Base-by-base conservation (phyloP, 2,113 vertebrate genomes). In the Bos taurus region DNA sequence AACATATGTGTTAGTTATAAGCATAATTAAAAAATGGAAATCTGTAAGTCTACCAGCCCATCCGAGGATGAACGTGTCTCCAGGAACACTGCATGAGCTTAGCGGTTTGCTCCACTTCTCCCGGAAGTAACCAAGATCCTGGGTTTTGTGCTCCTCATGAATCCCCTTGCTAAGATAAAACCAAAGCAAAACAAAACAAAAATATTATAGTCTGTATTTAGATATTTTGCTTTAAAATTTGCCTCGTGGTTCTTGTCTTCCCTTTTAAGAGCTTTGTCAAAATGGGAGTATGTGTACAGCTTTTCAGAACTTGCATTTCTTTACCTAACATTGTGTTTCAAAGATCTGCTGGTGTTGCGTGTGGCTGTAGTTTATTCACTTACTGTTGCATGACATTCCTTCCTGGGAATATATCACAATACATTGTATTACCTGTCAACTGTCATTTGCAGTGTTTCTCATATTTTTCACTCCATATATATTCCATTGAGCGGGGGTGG, bases 121-220 rank as follows among this genome's bases (percentile, higher is more conserved):
- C 52, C 5, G 3, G 16, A 90, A 52, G 23, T n/a, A 52, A 15
- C n/a, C n/a, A 26, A 14, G 43, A 52, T 36, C 57, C 25, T 90
- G 59, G 30, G 10, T 54, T 84, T 57, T 84, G 48, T 56, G 23
- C 71, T 30, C 36, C 59, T 87, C 28, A 80, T 30, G 56, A 77
- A 82, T 36, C 33, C 15, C n/a, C 57, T 86, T 74, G 48, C 52
- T 83, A 16, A 88, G 83, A 91, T 5, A 71, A 92, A 81, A 81
- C 52, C 48, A 92, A 88, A 91, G 15, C 33, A 81, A n/a, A 50
- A n/a, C 90, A 67, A 74, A 83, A n/a, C n/a, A 92, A 81, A 91
- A 60, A 64, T 8, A 59, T 62, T 36, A 78, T 56, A 59, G 46
- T 67, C 64, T 52, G 21, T 50, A 62, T n/a, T 88, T 91, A 54